Evolutionary conservation across 2,888 invertebrate genomes (phyloP), one percentile per base, ranked within the genome.

Genomic region (Drosophila subsilvestris): DNA sequence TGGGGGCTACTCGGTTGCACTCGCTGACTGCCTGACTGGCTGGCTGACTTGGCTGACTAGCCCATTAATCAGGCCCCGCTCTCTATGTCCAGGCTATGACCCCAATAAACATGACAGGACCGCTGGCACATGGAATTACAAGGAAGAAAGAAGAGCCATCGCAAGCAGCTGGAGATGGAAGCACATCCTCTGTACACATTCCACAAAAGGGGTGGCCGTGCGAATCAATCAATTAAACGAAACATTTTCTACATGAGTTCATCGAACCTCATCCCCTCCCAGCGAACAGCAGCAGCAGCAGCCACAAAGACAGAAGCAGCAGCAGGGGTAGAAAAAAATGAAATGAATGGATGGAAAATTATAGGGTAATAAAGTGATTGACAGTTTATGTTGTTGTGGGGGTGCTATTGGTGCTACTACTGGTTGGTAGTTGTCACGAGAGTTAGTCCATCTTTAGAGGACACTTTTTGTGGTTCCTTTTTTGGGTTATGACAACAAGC

Each of bases 141-240:
- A 74, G 51, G 55, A 69, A 66, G 29, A 49, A 56, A 71, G 37
- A 48, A 45, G 62, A 50, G 59, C 51, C 20, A 22, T 14, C 20
- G 53, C 48, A 50, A 63, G 54, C 60, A 58, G 71, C 72, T 65
- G 53, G 54, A 7, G 18, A 42, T 45, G 37, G 14, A 37, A 37
- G 14, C 14, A 37, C 14, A 76, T 55, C 63, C 56, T 62, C 45
- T 29, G 8, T n/a, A n/a, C 37, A 51, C 57, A 70, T 47, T 55
- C 65, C 60, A 65, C 60, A 75, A 67, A 55, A 29, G 57, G 69
- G 68, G 55, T 37, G 53, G 59, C n/a, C 29, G 51, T 58, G 66
- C 74, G 75, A 75, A 86, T 86, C 86, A 88, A 89, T 89, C 85
- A 90, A 89, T 86, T 85, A 83, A 80, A 80, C 81, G 80, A 67